Base-by-base conservation (phyloP, 1,140 invertebrate genomes). In the Pantala flavescens region DNA sequence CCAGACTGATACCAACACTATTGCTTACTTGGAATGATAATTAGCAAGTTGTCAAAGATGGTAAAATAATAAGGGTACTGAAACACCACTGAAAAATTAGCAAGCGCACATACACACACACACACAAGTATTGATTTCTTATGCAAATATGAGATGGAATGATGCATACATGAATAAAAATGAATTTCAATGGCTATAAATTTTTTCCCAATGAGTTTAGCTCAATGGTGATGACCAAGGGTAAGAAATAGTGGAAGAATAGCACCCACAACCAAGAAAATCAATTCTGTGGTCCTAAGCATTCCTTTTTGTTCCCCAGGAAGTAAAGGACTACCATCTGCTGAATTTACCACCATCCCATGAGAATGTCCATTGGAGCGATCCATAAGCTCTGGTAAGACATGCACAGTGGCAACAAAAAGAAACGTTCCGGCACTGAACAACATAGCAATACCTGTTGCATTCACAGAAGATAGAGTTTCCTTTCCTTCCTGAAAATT, bases 371-470 rank as follows among this genome's bases (percentile, higher is more conserved):
- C 72, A 79, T 75, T 49, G 23, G n/a, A 49, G 24, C 80, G 77
- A 19, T 75, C 82, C 76, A 90, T 92, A 28, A 99, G 84, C 84
- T 99, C 97, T 0, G 98, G 97, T 70, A 99, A 82, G 3, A 99
- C 96, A 83, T 99, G 98, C 0, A 99, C 97, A 0, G 98, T 98
- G 0, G 98, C 95, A 9, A 99, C 98, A 81, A 99, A 99, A 10
- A 99, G 85, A 84, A 99, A 99, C 71, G 98, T 99, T 0, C 98
- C 98, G 0, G 96, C 98, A 77, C 96, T 98, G 82, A 99, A 99
- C 23, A 99, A 83, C 96, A 99, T 98, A 19, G 97, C 96, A 70
- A 98, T 89, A 70, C 95, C 96, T 82, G 92, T 99, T 1, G 94
- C 94, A 84, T 97, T 96, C 12, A 96, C 87, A 28, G 91, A 91